Conservation (phyloP, 2,113 vertebrate genomes). For the Isurus oxyrinchus region DNA sequence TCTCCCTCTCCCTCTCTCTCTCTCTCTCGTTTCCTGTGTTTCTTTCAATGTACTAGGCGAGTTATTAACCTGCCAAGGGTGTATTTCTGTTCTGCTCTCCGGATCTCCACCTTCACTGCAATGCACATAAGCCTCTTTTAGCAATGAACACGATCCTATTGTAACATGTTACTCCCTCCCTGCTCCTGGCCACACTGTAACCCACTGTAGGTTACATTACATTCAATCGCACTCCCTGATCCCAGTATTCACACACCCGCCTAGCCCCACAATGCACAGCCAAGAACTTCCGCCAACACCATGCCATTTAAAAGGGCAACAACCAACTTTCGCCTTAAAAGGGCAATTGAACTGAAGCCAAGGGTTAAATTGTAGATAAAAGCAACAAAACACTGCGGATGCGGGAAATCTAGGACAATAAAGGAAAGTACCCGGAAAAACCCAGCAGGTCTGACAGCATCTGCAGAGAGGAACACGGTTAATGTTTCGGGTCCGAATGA, state of each 20-base stretch:
- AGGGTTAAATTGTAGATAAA: too few relatives aligned
- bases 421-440: too few relatives aligned
- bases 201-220: not conserved
- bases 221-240: not conserved
- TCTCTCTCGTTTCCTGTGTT: not conserved
- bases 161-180: not conserved
- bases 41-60: not conserved
- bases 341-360: not conserved
- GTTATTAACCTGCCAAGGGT: not conserved
- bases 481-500: too few relatives aligned
- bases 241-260: not conserved
- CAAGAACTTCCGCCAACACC: not conserved
- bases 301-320: not conserved
- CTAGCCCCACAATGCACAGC: constrained; percentile 23
- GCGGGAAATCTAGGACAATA: too few relatives aligned
- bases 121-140: not conserved
- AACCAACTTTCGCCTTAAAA: not conserved
- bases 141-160: not conserved
- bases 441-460: too few relatives aligned
- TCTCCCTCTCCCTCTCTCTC: too few relatives aligned
- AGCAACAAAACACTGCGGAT: too few relatives aligned
- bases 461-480: too few relatives aligned
- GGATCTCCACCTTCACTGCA: not conserved
- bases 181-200: not conserved
- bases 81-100: too few relatives aligned